Conservation (phyloP, 2,888 invertebrate genomes). For the Acholoe squamosa region DNA sequence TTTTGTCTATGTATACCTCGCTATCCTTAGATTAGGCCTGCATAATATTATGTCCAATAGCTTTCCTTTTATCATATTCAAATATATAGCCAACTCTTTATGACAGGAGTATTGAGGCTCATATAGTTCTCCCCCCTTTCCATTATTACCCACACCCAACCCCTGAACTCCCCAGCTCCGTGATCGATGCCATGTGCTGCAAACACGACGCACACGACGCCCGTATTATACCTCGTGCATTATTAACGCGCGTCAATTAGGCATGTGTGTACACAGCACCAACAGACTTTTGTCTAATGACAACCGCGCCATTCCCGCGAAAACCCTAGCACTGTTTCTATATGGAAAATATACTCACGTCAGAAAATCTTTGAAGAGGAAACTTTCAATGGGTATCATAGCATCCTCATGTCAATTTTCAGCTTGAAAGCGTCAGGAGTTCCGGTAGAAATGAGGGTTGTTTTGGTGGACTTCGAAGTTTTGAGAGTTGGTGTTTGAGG, state of each 20-base stretch:
- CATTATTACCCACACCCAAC: neutral
- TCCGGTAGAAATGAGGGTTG: neutral
- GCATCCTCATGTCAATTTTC: neutral
- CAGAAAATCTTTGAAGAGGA: neutral
- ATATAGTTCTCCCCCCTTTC: neutral
- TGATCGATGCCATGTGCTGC: constrained; percentile 21
- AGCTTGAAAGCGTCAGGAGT: neutral
- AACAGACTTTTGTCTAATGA: constrained; percentile 31
- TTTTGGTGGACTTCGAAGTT: neutral
- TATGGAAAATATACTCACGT: neutral
- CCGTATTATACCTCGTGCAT: constrained; percentile 48
- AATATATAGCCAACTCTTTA: too few relatives aligned
- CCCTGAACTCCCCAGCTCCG: neutral
- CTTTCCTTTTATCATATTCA: too few relatives aligned
- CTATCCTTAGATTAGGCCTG: too few relatives aligned
- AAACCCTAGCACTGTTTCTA: neutral
- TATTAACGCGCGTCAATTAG: constrained; percentile 60
- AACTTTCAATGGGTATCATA: neutral
- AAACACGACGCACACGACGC: constrained; percentile 35
- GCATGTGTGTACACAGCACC: constrained; percentile 59
- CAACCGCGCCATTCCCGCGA: constrained; percentile 14
- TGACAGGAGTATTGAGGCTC: neutral
- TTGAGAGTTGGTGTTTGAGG: neutral
- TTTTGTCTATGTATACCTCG: too few relatives aligned
- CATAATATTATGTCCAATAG: too few relatives aligned